Evolutionary conservation across 2,113 vertebrate species (phyloP), one percentile per base, ranked within the genome.

Genomic region (Coptodon rendalli): DNA sequence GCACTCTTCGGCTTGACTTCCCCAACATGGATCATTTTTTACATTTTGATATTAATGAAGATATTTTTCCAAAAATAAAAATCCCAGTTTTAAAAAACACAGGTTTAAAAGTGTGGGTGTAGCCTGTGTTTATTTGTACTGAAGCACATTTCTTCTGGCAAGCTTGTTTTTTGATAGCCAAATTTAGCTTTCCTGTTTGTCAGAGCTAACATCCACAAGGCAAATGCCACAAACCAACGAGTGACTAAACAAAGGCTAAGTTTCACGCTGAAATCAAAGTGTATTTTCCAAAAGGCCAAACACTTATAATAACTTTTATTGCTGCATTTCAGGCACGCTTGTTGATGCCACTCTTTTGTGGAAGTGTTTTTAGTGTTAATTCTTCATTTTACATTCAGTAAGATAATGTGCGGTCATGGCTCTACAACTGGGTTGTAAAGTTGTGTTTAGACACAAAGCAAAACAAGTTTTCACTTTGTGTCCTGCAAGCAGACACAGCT

Each of bases 331-430:
- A 68, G 22, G 24, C 54, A 24, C 13, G 2, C 22, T 56, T 36
- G 27, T 83, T 45, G 36, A 38, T 17, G 78, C 31, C 80, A 40
- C 57, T 6, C 56, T 48, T 40, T 2, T 36, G 81, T 29, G 52
- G 6, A 87, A 43, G 38, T 56, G 59, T 86, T 89, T 68, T 80
- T 86, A 89, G 80, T 87, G 89, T 85, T 24, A 27, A 63, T 87
- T 34, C 29, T 81, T 85, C 78, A 59, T 86, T 87, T 81, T 81
- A 93, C 83, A 91, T 89, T 91, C 89, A 87, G 31, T 81, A 59
- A 71, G 73, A 10, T 57, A 31, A 52, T 50, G 34, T 57, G 59
- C 22, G 17, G 54, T 45, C 13, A 68, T 34, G 19, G 52, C 52
- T 71, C 45, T 59, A 4, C 12, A n/a, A 4, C 43, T 48, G 24